Base-by-base conservation (phyloP, 2,888 invertebrate genomes). In the Epirrhoe tristata region DNA sequence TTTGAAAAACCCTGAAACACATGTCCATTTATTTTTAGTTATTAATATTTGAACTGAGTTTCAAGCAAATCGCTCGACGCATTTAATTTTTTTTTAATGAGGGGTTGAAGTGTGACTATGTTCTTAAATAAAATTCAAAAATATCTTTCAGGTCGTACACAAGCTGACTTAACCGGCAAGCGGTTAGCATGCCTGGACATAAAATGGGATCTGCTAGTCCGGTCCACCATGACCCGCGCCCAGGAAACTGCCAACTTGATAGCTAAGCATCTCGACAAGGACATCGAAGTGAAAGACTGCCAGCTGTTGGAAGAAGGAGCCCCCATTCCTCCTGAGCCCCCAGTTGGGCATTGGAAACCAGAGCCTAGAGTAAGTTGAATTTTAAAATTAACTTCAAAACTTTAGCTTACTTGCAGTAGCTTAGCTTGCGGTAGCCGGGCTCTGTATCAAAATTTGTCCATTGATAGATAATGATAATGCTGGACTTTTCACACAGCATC, bases 211-310 rank as follows among this genome's bases (percentile, higher is more conserved):
- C 86, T 94, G 31, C 90, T 99, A 24, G 94, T 98, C 1, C 95
- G 96, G 72, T 99, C 99, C 0, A 98, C 98, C 0, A 98, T 99
- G 98, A 95, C 96, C 0, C 93, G 99, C 71, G 99, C 99, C 0
- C 96, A 96, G 74, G 98, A 99, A 88, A 99, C 99, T 0, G 97
- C 98, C 0, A 92, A 95, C 10, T 96, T 99, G 39, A 98, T 99
- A 72, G 94, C 96, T 34, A 94, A 96, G 76, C 94, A 95, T 78
- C 91, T 99, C 54, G 94, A 94, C 90, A 87, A 89, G 56, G 85
- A 95, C 56, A 81, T 94, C 4, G 83, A 87, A 14, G 93, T 96
- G 0, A 93, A 94, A 63, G 94, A 96, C 75, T 97, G 97, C 81
- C 94, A 96, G 76, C 89, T 98, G 75, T 89, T 99, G 17, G 95